Conservation (phyloP, 2,888 invertebrate species). For the Vesta saturnalis region DNA sequence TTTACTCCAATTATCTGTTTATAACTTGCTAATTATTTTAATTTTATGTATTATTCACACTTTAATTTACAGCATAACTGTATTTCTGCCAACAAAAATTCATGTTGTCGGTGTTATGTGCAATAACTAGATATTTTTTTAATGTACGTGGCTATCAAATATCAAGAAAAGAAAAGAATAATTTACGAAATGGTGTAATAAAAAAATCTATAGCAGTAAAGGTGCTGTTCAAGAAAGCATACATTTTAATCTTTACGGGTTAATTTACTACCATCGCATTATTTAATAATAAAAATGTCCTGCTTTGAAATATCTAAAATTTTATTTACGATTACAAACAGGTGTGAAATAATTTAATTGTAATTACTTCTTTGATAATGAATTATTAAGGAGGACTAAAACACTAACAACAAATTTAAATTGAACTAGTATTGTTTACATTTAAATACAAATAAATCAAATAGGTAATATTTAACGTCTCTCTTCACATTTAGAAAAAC, state of each 20-base stretch:
- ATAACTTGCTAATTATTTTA: too few relatives aligned
- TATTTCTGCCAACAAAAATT: background rate
- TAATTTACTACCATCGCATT: background rate
- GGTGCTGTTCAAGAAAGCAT: background rate
- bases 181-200: background rate
- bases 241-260: too few relatives aligned
- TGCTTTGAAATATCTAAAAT: background rate
- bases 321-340: conserved; percentile 9
- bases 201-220: background rate
- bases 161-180: background rate
- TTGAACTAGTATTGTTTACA: too few relatives aligned
- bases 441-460: too few relatives aligned
- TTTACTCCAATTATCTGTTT: too few relatives aligned
- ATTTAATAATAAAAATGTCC: background rate
- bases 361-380: too few relatives aligned
- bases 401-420: too few relatives aligned
- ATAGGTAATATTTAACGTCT: too few relatives aligned
- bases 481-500: too few relatives aligned
- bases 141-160: background rate
- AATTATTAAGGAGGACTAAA: too few relatives aligned
- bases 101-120: too few relatives aligned
- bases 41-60: background rate
- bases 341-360: background rate
- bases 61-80: background rate
- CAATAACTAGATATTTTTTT: too few relatives aligned